A percentile compares a stretch with the other conserved stretches of the same genome.
phyloP scores from a whole-genome alignment of 2,113 vertebrate species.

The Passer montanus region DNA sequence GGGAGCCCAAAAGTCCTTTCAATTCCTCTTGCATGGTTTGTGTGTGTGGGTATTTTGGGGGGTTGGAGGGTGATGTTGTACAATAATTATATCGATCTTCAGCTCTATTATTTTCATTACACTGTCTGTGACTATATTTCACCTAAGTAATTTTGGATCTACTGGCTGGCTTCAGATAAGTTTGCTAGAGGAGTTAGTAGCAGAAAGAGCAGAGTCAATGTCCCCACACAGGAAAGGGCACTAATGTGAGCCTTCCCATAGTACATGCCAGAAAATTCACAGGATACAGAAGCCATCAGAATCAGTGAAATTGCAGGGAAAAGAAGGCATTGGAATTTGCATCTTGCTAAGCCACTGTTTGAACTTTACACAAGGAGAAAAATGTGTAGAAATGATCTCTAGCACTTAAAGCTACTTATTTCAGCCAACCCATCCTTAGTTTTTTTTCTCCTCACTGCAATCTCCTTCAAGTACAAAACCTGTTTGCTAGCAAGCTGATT shows the following conservation, averaged over 20 bases:
- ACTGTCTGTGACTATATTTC: rapidly evolving
- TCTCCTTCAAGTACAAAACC: neutral
- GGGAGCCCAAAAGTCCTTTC: neutral
- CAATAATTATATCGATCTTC: neutral
- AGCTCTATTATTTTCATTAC: neutral
- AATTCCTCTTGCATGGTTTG: neutral
- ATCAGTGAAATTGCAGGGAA: neutral
- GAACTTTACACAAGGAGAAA: neutral
- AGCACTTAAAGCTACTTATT: neutral
- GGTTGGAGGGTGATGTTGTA: neutral
- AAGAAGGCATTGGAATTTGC: neutral
- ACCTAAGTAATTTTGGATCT: neutral
- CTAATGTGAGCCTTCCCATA: neutral
- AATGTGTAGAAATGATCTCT: neutral
- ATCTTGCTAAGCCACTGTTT: neutral
- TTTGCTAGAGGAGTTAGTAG: neutral
- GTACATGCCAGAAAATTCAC: neutral
- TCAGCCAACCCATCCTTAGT: neutral
- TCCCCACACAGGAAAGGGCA: neutral
- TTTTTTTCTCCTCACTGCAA: neutral
- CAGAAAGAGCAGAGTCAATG: neutral
- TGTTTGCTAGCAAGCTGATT: neutral
- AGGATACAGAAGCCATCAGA: neutral
- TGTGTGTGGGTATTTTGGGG: neutral
- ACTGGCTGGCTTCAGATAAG: neutral